Percentiles rank a stretch among this genome's conserved stretches.
phyloP scores from a whole-genome alignment of 2,797 vertebrate species.

The Rhinella marina region DNA sequence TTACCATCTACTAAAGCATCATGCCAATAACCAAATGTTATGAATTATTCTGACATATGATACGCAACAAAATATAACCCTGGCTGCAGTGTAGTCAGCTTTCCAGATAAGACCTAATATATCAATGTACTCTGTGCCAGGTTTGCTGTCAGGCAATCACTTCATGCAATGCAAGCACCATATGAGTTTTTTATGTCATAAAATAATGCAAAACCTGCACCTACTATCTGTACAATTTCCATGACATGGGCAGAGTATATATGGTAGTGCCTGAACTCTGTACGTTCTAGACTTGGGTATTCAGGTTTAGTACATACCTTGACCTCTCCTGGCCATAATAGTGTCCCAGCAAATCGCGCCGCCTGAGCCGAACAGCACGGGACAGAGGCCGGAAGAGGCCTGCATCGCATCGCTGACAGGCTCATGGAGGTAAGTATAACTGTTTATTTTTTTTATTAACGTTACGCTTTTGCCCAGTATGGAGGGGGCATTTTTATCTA shows the following conservation, averaged over 20 bases:
- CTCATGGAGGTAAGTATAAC: too few relatives aligned
- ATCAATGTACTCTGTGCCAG: neutral
- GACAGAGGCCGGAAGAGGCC: too few relatives aligned
- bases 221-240: neutral
- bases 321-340: too few relatives aligned
- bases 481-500: too few relatives aligned
- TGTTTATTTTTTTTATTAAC: too few relatives aligned
- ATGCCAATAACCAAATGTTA: slow-evolving; percentile 11
- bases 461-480: too few relatives aligned
- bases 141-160: neutral
- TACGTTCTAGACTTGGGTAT: too few relatives aligned
- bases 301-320: too few relatives aligned
- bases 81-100: neutral
- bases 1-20: neutral
- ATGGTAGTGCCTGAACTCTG: neutral
- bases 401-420: too few relatives aligned
- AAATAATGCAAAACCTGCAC: neutral
- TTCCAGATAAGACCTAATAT: neutral
- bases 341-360: too few relatives aligned
- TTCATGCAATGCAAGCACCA: neutral
- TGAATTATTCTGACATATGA: slow-evolving; percentile 2
- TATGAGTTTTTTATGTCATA: neutral
- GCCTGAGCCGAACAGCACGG: too few relatives aligned
- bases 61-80: neutral
- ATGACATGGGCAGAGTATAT: neutral